Conservation (phyloP, 1,140 invertebrate species). For the Temnothorax curvispinosus region DNA sequence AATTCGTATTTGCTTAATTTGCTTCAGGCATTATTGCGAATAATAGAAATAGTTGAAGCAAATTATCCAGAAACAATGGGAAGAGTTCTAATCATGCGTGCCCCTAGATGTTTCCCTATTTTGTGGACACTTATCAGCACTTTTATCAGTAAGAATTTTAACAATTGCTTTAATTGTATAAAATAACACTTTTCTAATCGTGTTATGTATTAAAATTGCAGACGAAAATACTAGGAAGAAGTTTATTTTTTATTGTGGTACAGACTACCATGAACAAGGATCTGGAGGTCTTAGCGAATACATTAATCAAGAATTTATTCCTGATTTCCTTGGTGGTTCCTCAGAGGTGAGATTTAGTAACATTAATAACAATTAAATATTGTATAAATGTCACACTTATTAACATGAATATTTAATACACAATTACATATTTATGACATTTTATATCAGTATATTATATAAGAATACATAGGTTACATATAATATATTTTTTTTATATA, state of each 20-base stretch:
- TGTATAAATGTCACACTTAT: not conserved
- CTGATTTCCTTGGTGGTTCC: constrained; percentile 96
- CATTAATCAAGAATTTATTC: constrained; percentile 94
- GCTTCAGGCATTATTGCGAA: constrained; percentile 91
- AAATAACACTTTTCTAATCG: constrained; percentile 62
- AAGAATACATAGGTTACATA: not conserved
- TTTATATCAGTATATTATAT: not conserved
- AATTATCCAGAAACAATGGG: constrained; percentile 99
- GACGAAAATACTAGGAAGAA: constrained; percentile 98
- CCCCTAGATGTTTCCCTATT: constrained; percentile 97
- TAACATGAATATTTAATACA: constrained; percentile 34
- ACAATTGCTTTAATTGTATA: constrained; percentile 38
- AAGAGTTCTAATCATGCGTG: constrained; percentile 93
- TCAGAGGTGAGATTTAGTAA: constrained; percentile 89
- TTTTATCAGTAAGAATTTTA: constrained; percentile 92
- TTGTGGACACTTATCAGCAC: constrained; percentile 98
- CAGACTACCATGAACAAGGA: constrained; percentile 91
- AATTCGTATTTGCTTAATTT: constrained; percentile 58
- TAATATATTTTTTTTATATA: not conserved
- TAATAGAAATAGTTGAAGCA: constrained; percentile 97
- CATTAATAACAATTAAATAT: constrained; percentile 49
- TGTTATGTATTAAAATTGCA: constrained; percentile 80
- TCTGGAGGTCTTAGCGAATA: constrained; percentile 94
- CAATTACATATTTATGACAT: too few species aligned
- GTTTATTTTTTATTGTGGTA: constrained; percentile 97